phyloP scores from a whole-genome alignment of 2,113 vertebrate species.

The Micromys minutus region DNA sequence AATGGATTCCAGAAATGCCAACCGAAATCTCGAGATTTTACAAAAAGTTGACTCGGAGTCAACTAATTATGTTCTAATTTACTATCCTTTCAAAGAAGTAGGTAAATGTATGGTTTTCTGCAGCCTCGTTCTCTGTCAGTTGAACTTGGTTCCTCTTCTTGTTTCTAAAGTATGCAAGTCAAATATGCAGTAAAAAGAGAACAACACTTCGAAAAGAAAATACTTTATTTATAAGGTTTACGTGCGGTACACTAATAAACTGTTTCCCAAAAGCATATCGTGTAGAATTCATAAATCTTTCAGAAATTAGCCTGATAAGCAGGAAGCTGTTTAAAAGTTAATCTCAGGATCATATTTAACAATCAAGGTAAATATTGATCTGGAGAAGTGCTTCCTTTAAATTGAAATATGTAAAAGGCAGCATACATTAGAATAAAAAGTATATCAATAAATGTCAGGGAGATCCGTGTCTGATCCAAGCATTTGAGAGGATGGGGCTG shows the following conservation, averaged over 20 bases:
- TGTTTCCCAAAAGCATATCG: slow-evolving; percentile 6
- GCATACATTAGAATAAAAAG: slow-evolving; percentile 34
- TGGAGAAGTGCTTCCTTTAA: slow-evolving; percentile 40
- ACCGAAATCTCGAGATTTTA: not conserved
- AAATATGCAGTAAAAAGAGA: not conserved
- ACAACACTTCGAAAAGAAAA: not conserved
- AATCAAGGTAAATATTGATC: slow-evolving; percentile 47
- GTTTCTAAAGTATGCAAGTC: slow-evolving; percentile 21
- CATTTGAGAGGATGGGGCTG: not conserved
- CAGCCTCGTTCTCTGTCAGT: not conserved
- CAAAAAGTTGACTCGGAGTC: not conserved
- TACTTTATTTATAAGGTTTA: not conserved
- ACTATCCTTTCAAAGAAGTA: not conserved
- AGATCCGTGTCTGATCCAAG: not conserved
- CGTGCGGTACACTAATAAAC: slow-evolving; percentile 31
- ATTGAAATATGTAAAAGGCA: slow-evolving; percentile 24
- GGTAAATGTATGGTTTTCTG: not conserved
- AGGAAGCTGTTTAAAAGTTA: not conserved
- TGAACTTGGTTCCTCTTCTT: slow-evolving; percentile 38
- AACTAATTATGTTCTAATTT: not conserved
- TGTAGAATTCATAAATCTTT: not conserved
- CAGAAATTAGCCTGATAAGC: not conserved
- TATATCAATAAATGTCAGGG: not conserved
- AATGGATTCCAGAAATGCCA: not conserved
- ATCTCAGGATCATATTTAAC: slow-evolving; percentile 54